A percentile compares a stretch with the other conserved stretches of the same genome.
Conservation (phyloP, 2,888 invertebrate genomes). For the Dryococelus australis region DNA sequence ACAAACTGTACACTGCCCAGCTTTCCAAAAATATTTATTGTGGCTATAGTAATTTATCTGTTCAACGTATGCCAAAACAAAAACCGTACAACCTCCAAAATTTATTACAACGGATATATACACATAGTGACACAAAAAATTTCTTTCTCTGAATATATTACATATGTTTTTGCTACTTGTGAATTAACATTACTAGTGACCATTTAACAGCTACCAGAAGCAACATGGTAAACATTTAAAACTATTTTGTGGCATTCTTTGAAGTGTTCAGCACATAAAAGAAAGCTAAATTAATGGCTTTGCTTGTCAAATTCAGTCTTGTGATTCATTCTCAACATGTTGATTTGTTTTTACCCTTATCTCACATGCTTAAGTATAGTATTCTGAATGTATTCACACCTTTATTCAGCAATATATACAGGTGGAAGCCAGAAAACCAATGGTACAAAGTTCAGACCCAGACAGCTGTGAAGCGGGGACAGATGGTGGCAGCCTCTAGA, state of each 20-base stretch:
- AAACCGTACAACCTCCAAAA: background rate
- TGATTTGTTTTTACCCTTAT: too few species aligned
- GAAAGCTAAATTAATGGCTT: background rate
- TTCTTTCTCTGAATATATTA: background rate
- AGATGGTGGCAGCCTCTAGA: background rate
- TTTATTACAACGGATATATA: background rate
- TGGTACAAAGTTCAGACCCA: too few species aligned
- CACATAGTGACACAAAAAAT: background rate
- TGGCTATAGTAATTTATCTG: background rate
- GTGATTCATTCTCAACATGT: background rate
- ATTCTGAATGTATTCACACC: too few species aligned
- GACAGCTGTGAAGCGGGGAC: background rate
- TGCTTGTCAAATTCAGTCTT: slow-evolving; percentile 9
- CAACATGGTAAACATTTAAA: background rate
- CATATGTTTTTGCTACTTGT: background rate
- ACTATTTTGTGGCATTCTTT: background rate
- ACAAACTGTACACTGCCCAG: background rate
- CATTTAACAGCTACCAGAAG: background rate
- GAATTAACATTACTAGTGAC: background rate
- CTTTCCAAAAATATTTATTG: background rate
- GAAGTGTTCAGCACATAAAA: background rate
- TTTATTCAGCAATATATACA: too few species aligned
- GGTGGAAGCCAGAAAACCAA: too few species aligned
- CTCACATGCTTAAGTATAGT: too few species aligned
- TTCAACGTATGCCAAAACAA: background rate